Evolutionary conservation across 1,140 invertebrate genomes (phyloP).

Genomic region (Nephila pilipes): DNA sequence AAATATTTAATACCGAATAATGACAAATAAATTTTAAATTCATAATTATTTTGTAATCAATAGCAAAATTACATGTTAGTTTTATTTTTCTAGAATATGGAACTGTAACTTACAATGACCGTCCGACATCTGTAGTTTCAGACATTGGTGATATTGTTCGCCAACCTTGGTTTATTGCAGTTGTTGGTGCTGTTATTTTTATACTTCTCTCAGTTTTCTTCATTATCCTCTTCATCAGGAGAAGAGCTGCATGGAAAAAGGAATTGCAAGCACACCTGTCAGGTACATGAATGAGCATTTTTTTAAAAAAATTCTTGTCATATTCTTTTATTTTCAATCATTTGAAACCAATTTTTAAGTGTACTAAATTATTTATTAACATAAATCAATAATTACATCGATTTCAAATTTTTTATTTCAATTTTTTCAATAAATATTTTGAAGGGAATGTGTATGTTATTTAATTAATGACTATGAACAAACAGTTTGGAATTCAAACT

Average conservation of each 20-base stretch:
- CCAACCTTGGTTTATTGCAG: slow-evolving; percentile 89
- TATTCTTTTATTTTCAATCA: background rate
- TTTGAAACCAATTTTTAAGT: background rate
- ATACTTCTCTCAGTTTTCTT: slow-evolving; percentile 85
- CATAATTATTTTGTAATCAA: too few species aligned
- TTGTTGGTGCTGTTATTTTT: slow-evolving; percentile 87
- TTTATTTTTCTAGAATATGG: slow-evolving; percentile 54
- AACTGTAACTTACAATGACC: slow-evolving; percentile 44
- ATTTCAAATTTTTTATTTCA: too few species aligned
- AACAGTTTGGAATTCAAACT: too few species aligned
- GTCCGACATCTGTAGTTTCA: slow-evolving; percentile 57
- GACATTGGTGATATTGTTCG: slow-evolving; percentile 61
- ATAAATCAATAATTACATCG: background rate
- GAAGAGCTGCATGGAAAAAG: slow-evolving; percentile 80
- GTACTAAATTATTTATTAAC: background rate
- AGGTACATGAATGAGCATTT: slow-evolving; percentile 3
- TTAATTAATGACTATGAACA: too few species aligned
- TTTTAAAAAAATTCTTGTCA: background rate
- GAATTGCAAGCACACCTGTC: slow-evolving; percentile 77
- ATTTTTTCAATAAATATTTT: background rate
- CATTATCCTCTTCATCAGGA: slow-evolving; percentile 82
- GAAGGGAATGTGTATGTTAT: too few species aligned
- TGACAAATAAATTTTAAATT: too few species aligned
- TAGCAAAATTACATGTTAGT: too few species aligned
- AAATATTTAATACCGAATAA: too few species aligned